Conservation (phyloP, 2,888 invertebrate genomes). For the Epirrhoe alternata region DNA sequence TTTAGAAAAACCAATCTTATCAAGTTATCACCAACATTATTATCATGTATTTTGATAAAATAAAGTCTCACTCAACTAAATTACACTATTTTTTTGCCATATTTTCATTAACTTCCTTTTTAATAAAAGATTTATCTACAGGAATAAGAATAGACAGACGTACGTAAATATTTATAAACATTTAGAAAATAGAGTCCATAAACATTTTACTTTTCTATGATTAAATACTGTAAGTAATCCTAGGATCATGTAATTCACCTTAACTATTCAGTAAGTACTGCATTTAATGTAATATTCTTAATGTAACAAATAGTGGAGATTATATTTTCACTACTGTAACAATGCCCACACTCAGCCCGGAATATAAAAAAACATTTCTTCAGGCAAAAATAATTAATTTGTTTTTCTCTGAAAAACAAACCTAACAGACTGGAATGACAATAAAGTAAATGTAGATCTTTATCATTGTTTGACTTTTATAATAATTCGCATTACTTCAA, state of each 20-base stretch:
- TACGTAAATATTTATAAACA: conserved; percentile 10
- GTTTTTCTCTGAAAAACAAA: no score
- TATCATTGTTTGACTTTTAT: not conserved
- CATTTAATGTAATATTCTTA: not conserved
- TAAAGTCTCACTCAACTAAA: not conserved
- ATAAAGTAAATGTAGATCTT: no score
- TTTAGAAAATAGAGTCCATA: conserved; percentile 15
- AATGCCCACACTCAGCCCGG: not conserved
- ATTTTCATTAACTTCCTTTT: not conserved
- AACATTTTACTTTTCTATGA: conserved; percentile 4
- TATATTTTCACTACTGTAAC: not conserved
- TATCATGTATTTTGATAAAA: not conserved
- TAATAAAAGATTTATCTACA: not conserved
- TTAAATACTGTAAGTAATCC: conserved; percentile 1
- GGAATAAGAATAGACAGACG: conserved; percentile 3
- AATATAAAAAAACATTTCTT: not conserved
- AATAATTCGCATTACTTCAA: not conserved
- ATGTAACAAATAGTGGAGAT: not conserved
- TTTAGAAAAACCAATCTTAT: not conserved
- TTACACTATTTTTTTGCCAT: not conserved
- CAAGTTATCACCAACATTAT: not conserved
- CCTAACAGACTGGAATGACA: no score
- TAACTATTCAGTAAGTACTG: not conserved
- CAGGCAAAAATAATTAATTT: not conserved
- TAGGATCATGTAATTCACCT: not conserved